Conservation (phyloP, 1,140 invertebrate genomes). For the Drosophila sulfurigaster region DNA sequence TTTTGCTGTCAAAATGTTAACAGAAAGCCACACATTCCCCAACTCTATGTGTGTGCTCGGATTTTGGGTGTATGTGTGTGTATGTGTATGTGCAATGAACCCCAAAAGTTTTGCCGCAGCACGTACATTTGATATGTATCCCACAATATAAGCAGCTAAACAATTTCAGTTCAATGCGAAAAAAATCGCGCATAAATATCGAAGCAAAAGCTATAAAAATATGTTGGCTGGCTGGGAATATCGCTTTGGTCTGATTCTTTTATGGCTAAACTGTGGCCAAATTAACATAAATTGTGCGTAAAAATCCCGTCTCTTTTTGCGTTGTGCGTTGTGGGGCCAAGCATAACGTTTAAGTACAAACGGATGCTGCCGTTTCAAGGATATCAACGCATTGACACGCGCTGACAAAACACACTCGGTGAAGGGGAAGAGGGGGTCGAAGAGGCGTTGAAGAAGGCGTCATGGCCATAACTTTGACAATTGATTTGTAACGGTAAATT, state of each 20-base stretch:
- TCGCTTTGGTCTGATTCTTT: slow-evolving; percentile 31
- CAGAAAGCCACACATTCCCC: slow-evolving; percentile 35
- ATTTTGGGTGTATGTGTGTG: not conserved
- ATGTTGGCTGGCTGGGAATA: slow-evolving; percentile 42
- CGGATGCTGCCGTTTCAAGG: slow-evolving; percentile 11
- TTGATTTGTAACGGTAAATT: slow-evolving; percentile 82
- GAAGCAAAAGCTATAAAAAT: slow-evolving; percentile 60
- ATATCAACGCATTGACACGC: slow-evolving; percentile 52
- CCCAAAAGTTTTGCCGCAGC: slow-evolving; percentile 64
- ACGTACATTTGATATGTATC: slow-evolving; percentile 59
- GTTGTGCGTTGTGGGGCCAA: not conserved
- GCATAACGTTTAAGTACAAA: slow-evolving; percentile 19
- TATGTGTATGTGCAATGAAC: slow-evolving; percentile 54
- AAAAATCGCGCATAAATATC: slow-evolving; percentile 76
- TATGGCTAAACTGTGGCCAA: slow-evolving; percentile 61
- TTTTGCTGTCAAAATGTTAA: slow-evolving; percentile 72
- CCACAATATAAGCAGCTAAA: slow-evolving; percentile 52
- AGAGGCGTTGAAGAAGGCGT: slow-evolving; percentile 1
- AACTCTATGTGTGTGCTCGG: not conserved
- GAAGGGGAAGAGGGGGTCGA: not conserved
- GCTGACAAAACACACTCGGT: slow-evolving; percentile 6
- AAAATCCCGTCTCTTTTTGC: slow-evolving; percentile 48
- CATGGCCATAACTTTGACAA: slow-evolving; percentile 62
- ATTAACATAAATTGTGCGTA: slow-evolving; percentile 78
- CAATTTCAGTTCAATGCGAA: slow-evolving; percentile 70